Evolutionary conservation across 2,888 invertebrate species (phyloP).

Genomic region (Eupithecia centaureata): DNA sequence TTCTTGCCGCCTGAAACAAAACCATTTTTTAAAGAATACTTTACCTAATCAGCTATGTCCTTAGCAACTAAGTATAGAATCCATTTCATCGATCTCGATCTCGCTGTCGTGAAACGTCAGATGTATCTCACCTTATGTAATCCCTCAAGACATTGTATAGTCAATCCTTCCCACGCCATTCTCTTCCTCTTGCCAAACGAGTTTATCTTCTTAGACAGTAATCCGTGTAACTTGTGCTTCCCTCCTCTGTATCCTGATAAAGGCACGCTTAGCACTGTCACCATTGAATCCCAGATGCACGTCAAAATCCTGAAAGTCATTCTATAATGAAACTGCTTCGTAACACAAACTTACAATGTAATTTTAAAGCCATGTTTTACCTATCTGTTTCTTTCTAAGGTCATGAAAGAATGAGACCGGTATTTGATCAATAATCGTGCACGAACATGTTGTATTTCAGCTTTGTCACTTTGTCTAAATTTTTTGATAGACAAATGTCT

Average conservation of each 20-base stretch:
- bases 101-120: neutral
- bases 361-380: no score
- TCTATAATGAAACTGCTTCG: no score
- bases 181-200: slow-evolving; percentile 75
- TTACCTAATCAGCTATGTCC: neutral
- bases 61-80: neutral
- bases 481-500: no score
- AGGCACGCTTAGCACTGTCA: slow-evolving; percentile 92
- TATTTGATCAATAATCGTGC: no score
- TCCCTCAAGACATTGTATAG: slow-evolving; percentile 94
- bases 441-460: no score
- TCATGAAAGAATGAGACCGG: no score
- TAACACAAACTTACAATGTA: no score
- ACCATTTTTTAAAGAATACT: neutral
- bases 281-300: slow-evolving; percentile 96
- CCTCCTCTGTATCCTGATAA: slow-evolving; percentile 82
- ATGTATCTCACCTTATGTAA: slow-evolving; percentile 87
- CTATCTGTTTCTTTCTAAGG: no score
- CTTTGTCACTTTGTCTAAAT: no score
- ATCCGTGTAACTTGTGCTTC: slow-evolving; percentile 73
- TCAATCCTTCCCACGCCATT: slow-evolving; percentile 87
- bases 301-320: slow-evolving; percentile 87
- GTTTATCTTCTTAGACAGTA: slow-evolving; percentile 84
- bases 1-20: slow-evolving; percentile 88
- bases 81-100: no score